Evolutionary conservation across 2,797 vertebrate species (phyloP).

Genomic region (Acipenser oxyrinchus): DNA sequence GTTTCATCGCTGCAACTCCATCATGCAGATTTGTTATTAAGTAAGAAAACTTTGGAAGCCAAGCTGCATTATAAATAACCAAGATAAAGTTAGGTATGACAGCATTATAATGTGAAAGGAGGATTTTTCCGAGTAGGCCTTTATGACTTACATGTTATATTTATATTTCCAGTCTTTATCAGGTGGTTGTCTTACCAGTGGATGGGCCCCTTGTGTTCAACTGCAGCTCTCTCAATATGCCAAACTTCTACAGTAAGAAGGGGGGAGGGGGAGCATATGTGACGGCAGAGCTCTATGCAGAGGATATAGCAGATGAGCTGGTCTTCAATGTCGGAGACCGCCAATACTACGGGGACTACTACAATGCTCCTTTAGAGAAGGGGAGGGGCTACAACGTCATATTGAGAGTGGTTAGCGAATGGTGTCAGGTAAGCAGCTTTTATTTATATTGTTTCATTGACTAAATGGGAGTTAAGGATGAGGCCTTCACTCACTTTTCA

Average conservation of each 20-base stretch:
- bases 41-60: too few relatives aligned
- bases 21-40: too few relatives aligned
- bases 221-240: slow-evolving; percentile 58
- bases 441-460: too few relatives aligned
- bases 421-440: slow-evolving; percentile 66
- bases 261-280: slow-evolving; percentile 54
- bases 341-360: slow-evolving; percentile 68
- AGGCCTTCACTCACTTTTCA: too few relatives aligned
- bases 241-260: slow-evolving; percentile 46
- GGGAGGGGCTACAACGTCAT: slow-evolving; percentile 75
- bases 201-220: slow-evolving; percentile 60
- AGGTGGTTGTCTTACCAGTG: slow-evolving; percentile 78
- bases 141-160: too few relatives aligned
- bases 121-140: too few relatives aligned
- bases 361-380: slow-evolving; percentile 74
- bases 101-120: too few relatives aligned
- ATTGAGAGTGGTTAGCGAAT: slow-evolving; percentile 73
- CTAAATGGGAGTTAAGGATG: too few relatives aligned
- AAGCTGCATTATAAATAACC: too few relatives aligned
- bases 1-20: too few relatives aligned
- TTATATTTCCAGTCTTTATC: slow-evolving; percentile 49
- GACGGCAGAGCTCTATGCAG: slow-evolving; percentile 65
- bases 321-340: slow-evolving; percentile 77
- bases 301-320: slow-evolving; percentile 52
- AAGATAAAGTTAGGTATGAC: too few relatives aligned